Conservation (phyloP, 2,797 vertebrate species). For the Gymnoscopelus braueri region DNA sequence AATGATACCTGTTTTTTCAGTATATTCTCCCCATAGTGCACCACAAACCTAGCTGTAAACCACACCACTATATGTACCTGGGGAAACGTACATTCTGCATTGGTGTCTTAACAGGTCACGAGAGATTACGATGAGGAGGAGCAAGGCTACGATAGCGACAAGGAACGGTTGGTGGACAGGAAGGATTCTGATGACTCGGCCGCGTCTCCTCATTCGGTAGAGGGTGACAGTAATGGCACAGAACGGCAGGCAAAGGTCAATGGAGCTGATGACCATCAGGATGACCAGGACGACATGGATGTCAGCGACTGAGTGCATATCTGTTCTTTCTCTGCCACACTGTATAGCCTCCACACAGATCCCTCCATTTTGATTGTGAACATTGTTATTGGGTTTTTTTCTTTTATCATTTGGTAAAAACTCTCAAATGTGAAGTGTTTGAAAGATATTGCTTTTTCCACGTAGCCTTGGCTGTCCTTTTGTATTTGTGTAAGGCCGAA, state of each 20-base stretch:
- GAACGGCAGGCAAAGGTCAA: slow-evolving; percentile 89
- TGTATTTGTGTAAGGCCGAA: slow-evolving; percentile 34
- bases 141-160: slow-evolving; percentile 95
- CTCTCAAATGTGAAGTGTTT: slow-evolving; percentile 65
- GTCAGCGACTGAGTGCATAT: slow-evolving; percentile 87
- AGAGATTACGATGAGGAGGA: slow-evolving; percentile 97
- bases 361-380: slow-evolving; percentile 54
- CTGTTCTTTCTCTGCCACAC: slow-evolving; percentile 8
- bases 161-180: slow-evolving; percentile 86
- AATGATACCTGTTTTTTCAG: background rate
- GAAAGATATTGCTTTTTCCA: slow-evolving; percentile 38
- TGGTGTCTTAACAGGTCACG: slow-evolving; percentile 84
- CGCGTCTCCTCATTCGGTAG: slow-evolving; percentile 84
- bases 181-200: slow-evolving; percentile 85
- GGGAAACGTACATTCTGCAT: background rate
- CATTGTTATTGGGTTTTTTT: slow-evolving; percentile 14
- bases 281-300: slow-evolving; percentile 91
- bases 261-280: slow-evolving; percentile 90
- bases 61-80: background rate
- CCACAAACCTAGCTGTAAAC: background rate
- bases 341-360: slow-evolving; percentile 17
- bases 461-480: slow-evolving; percentile 19
- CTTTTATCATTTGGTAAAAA: slow-evolving; percentile 13
- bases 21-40: background rate
- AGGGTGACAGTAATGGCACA: slow-evolving; percentile 72